Base-by-base conservation (phyloP, 2,888 invertebrate species). In the Campopleginae sp. region DNA sequence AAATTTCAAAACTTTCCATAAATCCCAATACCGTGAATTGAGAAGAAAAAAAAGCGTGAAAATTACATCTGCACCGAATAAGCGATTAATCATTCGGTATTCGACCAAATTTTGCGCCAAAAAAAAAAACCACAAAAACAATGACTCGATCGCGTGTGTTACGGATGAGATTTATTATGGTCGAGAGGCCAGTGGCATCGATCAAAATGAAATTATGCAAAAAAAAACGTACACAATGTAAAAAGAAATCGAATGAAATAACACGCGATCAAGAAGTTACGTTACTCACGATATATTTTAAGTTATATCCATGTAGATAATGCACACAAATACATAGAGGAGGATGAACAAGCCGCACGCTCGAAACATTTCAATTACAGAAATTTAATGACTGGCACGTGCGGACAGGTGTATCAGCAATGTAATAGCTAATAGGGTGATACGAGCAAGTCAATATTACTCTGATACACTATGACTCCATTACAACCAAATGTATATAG, bases 301-400 rank as follows among this genome's bases (percentile, higher is more conserved):
- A 44, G 12, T 38, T 23, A 19, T 42, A 44, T 5, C 12, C 42
- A 44, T n/a, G 44, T 8, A 42, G 19, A 44, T 12, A 27, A 6
- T 63, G 33, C 8, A 7, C 38, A n/a, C 68, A 61, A 38, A n/a
- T 23, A 48, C n/a, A 58, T 58, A 19, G 14, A 27, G 58, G 33
- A 48, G 23, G 42, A 68, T 48, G 10, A 19, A 78, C 44, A 23
- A 23, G 46, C 7, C 38, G 33, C 38, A 38, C 65, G 23, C 33
- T 71, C 42, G n/a, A 42, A 63, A 66, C 75, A 44, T 72, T 38
- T 51, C 61, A 77, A 80, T 80, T 80, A 84, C 44, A n/a, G 71
- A 19, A 48, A 72, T 44, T 38, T 71, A 77, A 79, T 77, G 76
- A 80, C 72, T 80, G 48, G 77, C 78, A 65, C 79, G 78, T 79